Base-by-base conservation (phyloP, 1,140 invertebrate genomes). In the Schlechtendalia chinensis region DNA sequence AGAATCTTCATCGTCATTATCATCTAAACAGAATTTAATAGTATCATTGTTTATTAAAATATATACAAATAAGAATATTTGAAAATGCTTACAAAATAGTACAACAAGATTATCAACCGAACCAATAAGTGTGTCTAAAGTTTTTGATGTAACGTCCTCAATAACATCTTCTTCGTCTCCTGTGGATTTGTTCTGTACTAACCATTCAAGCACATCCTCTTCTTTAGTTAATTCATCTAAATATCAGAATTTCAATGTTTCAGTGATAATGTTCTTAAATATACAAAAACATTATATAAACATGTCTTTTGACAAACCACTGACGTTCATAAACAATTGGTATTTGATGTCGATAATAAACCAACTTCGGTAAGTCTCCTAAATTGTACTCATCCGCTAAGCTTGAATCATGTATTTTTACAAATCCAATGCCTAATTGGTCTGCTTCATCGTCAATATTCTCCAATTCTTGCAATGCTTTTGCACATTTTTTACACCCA, bases 381-480 rank as follows among this genome's bases (percentile, higher is more conserved):
- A 97, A 89, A 88, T 94, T 96, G 88, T 97, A 97, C 86, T 97
- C 95, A 85, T 96, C 93, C 80, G 95, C 94, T 81, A 97, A 88
- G 84, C 91, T 90, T 87, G 96, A 93, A 86, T 97, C 96, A 82
- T 95, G 92, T 84, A 97, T 96, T 87, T 97, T 97, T 29, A 97
- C 95, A 86, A 97, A 97, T 82, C 94, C 95, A 85, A 97, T 96
- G 65, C 94, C 94, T 81, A 97, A 88, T 85, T 96, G 94, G 87
- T 96, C 95, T n/a, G 95, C 95, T 86, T 97, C 95, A 85, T 96
- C 95, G 85, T 96, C 95, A 84, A 97, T 96, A 87, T 97, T 96
- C 86, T 97, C 96, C 85, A 97, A 86, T 87, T 96, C 93, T 87
- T 93, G 91, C 65, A 96, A 88, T 61, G 93, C 94, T 87, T 94